phyloP scores from a whole-genome alignment of 2,113 vertebrate species.

The Sus scrofa region T2T-Sscrofa CM000814.6:18920501-18921000 shows the following conservation, averaged over 20 bases:
- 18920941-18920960: not conserved
- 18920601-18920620: too few relatives aligned
- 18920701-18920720: not conserved
- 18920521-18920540: too few relatives aligned
- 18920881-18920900: not conserved
- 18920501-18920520: too few relatives aligned
- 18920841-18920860: not conserved
- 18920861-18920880: not conserved
- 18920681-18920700: not conserved
- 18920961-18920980: not conserved
- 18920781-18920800: not conserved
- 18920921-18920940: not conserved
- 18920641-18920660: not conserved
- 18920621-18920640: not conserved
- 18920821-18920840: too few relatives aligned
- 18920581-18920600: too few relatives aligned
- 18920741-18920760: not conserved
- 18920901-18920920: not conserved
- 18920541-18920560: too few relatives aligned
- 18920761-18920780: not conserved
- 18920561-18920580: too few relatives aligned
- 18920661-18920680: rapidly evolving
- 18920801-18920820: too few relatives aligned
- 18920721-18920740: not conserved
- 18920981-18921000: rapidly evolving